phyloP scores from a whole-genome alignment of 1,140 invertebrate species.

The Diuraphis noxia region DNA sequence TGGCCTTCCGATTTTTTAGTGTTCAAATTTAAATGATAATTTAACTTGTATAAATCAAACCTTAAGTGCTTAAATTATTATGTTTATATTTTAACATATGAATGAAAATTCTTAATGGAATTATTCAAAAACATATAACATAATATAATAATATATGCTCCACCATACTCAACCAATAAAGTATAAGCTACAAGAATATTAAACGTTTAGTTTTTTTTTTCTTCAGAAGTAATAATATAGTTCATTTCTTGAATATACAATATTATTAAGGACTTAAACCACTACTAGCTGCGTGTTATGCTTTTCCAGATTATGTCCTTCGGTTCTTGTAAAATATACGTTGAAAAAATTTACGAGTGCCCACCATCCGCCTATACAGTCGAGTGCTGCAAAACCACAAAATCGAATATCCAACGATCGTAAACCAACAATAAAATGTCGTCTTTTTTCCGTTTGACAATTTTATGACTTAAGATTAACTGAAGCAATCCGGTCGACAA shows the following conservation, averaged over 20 bases:
- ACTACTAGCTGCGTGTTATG: neutral
- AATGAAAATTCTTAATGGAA: slow-evolving; percentile 7
- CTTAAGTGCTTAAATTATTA: slow-evolving; percentile 32
- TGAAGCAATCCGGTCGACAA: neutral
- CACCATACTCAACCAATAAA: neutral
- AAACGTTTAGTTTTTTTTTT: neutral
- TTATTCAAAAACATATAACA: neutral
- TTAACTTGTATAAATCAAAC: slow-evolving; percentile 35
- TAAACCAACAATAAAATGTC: slow-evolving; percentile 41
- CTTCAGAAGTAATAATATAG: neutral
- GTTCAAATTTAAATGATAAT: slow-evolving; percentile 27
- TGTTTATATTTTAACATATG: slow-evolving; percentile 36
- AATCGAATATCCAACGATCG: slow-evolving; percentile 13
- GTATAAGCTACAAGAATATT: neutral
- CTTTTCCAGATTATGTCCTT: neutral
- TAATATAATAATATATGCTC: neutral
- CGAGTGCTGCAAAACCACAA: neutral
- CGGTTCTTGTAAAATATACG: neutral
- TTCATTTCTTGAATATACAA: neutral
- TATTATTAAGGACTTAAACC: neutral
- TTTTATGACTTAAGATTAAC: slow-evolving; percentile 4
- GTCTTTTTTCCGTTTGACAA: neutral
- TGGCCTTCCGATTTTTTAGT: neutral
- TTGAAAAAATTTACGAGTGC: slow-evolving; percentile 34
- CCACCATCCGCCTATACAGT: neutral